Evolutionary conservation across 1,140 invertebrate genomes (phyloP), one percentile per base, ranked within the genome.

Genomic region (Coelopa frigida): DNA sequence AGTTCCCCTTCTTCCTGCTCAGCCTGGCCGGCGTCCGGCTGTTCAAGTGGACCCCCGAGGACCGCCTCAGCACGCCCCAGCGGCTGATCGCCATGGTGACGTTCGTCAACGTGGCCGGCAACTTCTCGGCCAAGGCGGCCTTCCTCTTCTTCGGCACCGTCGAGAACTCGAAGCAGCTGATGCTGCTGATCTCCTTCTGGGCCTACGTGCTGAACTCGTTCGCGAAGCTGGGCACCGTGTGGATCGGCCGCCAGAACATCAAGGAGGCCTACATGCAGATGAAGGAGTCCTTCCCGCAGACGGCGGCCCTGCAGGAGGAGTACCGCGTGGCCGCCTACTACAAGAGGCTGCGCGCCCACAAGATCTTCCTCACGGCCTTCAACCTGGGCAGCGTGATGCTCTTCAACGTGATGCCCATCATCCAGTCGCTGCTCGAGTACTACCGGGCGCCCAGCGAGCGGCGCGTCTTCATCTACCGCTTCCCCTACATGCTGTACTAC

Each of bases 41-140:
- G 22, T 33, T 44, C 31, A 33, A 44, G 17, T 44, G 42, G 27
- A 33, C 18, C 5, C 17, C 42, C 2, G 14, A 44, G 8, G 42
- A 44, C 6, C 27, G 27, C 14, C 8, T 29, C 8, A 29, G 27
- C 14, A 8, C 8, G 8, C 8, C 8, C 27, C 8, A 29, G 27
- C 8, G 14, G 27, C 27, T 29, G 14, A 14, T 8, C 8, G 8
- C 14, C 14, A 10, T 8, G 8, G 14, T 29, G 27, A 8, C 14
- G 27, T 10, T 29, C 14, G 8, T 29, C 27, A 29, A 29, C 27
- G 14, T 29, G 14, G 8, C 27, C 8, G 14, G 8, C 8, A 14
- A 8, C 8, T 29, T 29, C 14, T 14, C 27, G 14, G 8, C 14
- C 8, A 29, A 29, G 14, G 27, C 14, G 27, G 14, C 8, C 14